phyloP scores from a whole-genome alignment of 2,888 invertebrate genomes.

The Coenonympha arcania region DNA sequence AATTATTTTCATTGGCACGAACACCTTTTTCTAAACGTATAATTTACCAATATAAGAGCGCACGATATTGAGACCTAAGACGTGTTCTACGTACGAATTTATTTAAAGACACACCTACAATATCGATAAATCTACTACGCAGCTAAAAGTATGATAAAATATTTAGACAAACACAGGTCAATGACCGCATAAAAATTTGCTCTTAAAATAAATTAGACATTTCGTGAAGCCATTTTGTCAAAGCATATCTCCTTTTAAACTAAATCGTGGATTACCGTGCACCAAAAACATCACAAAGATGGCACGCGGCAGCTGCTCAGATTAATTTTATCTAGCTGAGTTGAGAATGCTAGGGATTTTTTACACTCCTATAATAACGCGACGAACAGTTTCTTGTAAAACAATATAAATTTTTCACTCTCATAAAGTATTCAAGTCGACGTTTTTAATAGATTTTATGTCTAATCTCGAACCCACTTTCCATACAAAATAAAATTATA shows the following conservation, averaged over 20 bases:
- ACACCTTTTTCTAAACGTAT: too few species aligned
- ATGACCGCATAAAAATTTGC: not conserved
- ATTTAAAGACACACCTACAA: too few species aligned
- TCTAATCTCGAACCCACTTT: too few species aligned
- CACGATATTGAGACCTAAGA: too few species aligned
- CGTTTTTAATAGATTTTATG: not conserved
- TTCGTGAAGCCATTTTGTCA: slow-evolving; percentile 22
- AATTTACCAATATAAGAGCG: too few species aligned
- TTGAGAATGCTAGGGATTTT: slow-evolving; percentile 40
- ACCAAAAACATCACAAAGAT: slow-evolving; percentile 25
- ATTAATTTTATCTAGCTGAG: slow-evolving; percentile 51
- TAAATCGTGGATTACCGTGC: slow-evolving; percentile 23
- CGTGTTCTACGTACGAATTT: too few species aligned
- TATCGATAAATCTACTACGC: too few species aligned
- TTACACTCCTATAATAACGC: slow-evolving; percentile 42
- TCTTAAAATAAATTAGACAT: slow-evolving; percentile 17
- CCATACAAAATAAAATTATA: too few species aligned
- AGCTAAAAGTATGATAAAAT: too few species aligned
- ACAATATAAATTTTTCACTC: not conserved
- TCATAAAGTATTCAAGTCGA: not conserved
- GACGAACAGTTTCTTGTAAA: slow-evolving; percentile 3
- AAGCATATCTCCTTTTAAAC: slow-evolving; percentile 15
- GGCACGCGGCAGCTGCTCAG: slow-evolving; percentile 50
- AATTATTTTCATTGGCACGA: too few species aligned
- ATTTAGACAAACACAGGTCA: not conserved